phyloP scores from a whole-genome alignment of 1,140 invertebrate genomes.

The Sinonovacula constricta region DNA sequence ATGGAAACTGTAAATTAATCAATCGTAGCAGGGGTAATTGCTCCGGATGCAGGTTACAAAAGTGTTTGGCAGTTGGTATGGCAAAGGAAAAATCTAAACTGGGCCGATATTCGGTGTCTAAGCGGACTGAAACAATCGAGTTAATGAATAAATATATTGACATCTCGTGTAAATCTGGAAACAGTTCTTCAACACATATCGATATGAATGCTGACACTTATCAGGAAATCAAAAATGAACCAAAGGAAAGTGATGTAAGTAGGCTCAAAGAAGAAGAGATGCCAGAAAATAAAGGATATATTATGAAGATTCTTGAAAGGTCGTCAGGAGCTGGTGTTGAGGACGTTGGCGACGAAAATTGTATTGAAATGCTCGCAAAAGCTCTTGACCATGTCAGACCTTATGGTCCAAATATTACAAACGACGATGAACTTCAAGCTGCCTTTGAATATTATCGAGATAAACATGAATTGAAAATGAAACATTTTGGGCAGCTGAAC shows the following conservation, averaged over 20 bases:
- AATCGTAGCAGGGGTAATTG: slow-evolving; percentile 46
- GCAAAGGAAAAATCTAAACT: slow-evolving; percentile 45
- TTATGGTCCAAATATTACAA: slow-evolving; percentile 24
- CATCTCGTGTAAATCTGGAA: too few relatives aligned
- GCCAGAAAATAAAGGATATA: background rate
- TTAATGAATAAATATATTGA: slow-evolving; percentile 32
- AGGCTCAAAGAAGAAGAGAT: background rate
- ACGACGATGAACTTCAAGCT: slow-evolving; percentile 9
- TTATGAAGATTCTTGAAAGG: background rate
- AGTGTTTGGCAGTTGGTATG: slow-evolving; percentile 47
- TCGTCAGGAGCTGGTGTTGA: background rate
- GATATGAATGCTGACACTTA: background rate
- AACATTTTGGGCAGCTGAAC: slow-evolving; percentile 37
- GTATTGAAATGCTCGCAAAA: slow-evolving; percentile 5
- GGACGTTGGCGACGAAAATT: background rate
- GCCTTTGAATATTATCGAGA: slow-evolving; percentile 23
- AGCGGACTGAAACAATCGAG: slow-evolving; percentile 44
- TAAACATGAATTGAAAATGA: slow-evolving; percentile 5
- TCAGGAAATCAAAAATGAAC: background rate
- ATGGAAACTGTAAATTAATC: slow-evolving; percentile 35
- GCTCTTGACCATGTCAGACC: slow-evolving; percentile 26
- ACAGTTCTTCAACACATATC: too few relatives aligned
- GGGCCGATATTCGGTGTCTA: slow-evolving; percentile 34
- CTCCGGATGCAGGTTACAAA: slow-evolving; percentile 41
- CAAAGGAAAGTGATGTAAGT: background rate